A percentile compares a stretch with the other conserved stretches of the same genome.
Conservation (phyloP, 2,888 invertebrate species). For the Antitype chi region DNA sequence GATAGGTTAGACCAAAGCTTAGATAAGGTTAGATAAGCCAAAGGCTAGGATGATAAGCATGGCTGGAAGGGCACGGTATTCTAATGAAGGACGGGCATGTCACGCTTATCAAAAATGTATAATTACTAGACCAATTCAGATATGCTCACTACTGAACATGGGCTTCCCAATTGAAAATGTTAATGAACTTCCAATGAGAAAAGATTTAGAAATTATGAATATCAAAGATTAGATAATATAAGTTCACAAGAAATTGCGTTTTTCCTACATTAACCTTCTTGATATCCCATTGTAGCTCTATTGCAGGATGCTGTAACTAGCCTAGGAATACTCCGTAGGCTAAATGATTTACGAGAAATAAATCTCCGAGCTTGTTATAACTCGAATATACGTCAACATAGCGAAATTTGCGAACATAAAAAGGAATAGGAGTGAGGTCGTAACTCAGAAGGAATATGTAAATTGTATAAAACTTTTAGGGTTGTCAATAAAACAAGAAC, state of each 20-base stretch:
- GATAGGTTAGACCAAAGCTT: too few species aligned
- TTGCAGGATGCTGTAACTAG: background rate
- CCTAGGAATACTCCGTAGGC: background rate
- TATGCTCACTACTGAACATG: background rate
- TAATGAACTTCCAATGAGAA: background rate
- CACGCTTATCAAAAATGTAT: background rate
- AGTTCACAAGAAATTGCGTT: background rate
- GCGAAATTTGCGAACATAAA: slow-evolving; percentile 49
- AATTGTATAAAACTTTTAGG: slow-evolving; percentile 58
- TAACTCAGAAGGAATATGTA: slow-evolving; percentile 54
- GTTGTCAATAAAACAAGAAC: slow-evolving; percentile 73
- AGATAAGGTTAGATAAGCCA: too few species aligned
- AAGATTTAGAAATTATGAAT: background rate
- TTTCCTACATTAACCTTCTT: background rate
- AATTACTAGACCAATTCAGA: too few species aligned
- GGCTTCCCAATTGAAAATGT: background rate
- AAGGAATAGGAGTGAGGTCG: slow-evolving; percentile 40
- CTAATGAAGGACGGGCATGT: background rate
- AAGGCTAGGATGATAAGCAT: background rate
- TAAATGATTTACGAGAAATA: slow-evolving; percentile 34
- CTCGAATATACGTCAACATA: slow-evolving; percentile 29
- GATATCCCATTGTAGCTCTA: background rate
- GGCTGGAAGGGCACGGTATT: background rate
- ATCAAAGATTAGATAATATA: background rate
- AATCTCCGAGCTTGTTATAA: slow-evolving; percentile 35